Evolutionary conservation across 2,113 vertebrate species (phyloP).

Genomic region (Shinisaurus crocodilurus): DNA sequence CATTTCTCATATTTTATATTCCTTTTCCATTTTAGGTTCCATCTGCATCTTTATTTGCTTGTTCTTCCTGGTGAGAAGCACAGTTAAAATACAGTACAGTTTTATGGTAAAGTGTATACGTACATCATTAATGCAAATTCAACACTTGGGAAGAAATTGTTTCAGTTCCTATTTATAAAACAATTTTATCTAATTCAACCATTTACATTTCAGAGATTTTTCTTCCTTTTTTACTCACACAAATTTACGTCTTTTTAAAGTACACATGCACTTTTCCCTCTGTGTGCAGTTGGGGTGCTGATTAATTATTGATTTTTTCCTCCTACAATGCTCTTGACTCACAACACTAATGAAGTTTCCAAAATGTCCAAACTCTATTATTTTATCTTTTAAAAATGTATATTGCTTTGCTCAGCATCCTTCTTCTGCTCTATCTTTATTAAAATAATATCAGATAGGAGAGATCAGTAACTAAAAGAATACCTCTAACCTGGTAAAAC

Average conservation of each 20-base stretch:
- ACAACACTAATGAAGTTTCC: slow-evolving; percentile 34
- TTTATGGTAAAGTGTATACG: background rate
- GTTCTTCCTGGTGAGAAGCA: background rate
- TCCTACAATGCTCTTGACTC: slow-evolving; percentile 61
- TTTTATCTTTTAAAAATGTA: slow-evolving; percentile 24
- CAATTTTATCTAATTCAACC: slow-evolving; percentile 35
- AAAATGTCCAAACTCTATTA: slow-evolving; percentile 46
- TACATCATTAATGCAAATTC: background rate
- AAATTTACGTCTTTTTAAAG: slow-evolving; percentile 51
- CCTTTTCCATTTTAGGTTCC: slow-evolving; percentile 25
- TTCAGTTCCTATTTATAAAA: slow-evolving; percentile 36
- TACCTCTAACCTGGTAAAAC: background rate
- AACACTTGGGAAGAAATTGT: background rate
- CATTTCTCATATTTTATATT: slow-evolving; percentile 19
- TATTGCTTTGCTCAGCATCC: slow-evolving; percentile 19
- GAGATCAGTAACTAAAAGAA: background rate
- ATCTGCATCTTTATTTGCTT: background rate
- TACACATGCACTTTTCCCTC: slow-evolving; percentile 49
- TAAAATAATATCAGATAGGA: slow-evolving; percentile 2
- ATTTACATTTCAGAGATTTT: slow-evolving; percentile 37
- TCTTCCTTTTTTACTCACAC: slow-evolving; percentile 12
- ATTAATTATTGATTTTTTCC: slow-evolving; percentile 69
- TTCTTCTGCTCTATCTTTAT: slow-evolving; percentile 16
- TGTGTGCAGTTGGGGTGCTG: slow-evolving; percentile 51
- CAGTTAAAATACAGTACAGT: background rate